These are phyloP conservation scores for Lampris incognitus DNA, from an alignment of 2,113 vertebrate genomes.

Conservation along the genomic window DNA sequence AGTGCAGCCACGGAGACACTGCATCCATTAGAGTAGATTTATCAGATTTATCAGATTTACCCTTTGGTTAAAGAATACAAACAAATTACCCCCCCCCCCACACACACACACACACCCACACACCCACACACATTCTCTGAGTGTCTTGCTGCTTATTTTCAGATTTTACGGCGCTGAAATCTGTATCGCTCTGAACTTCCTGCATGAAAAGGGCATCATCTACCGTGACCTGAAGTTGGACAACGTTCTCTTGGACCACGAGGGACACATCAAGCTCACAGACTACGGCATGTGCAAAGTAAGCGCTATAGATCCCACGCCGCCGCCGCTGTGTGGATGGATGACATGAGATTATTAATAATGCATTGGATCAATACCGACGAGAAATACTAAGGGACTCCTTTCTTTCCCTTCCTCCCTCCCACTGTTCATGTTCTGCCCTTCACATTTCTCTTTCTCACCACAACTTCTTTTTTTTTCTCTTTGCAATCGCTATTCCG, in stretches of 20 bases:
- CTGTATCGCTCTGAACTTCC: slow-evolving; percentile 96
- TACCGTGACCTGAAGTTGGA: slow-evolving; percentile 98
- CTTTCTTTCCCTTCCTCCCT: background rate
- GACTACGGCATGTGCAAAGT: slow-evolving; percentile 99
- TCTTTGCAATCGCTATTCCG: background rate
- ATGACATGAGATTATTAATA: slow-evolving; percentile 19
- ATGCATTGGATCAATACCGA: slow-evolving; percentile 25
- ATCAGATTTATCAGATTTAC: no score
- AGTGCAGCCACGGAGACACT: no score
- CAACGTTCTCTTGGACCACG: slow-evolving; percentile 96
- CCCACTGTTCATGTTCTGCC: background rate
- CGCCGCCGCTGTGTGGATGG: background rate
- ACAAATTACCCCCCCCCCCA: no score
- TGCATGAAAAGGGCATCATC: slow-evolving; percentile 98
- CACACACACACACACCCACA: no score
- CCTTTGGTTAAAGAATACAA: no score
- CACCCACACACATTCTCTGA: background rate
- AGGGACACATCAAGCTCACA: slow-evolving; percentile 97
- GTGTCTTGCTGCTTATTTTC: slow-evolving; percentile 36
- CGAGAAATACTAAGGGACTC: background rate
- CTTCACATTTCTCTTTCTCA: background rate
- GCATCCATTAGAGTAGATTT: no score
- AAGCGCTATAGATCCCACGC: slow-evolving; percentile 8
- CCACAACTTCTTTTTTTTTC: background rate
- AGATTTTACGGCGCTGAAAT: slow-evolving; percentile 99